Conservation (phyloP, 2,797 vertebrate genomes). For the Neomorphus geoffroyi region DNA sequence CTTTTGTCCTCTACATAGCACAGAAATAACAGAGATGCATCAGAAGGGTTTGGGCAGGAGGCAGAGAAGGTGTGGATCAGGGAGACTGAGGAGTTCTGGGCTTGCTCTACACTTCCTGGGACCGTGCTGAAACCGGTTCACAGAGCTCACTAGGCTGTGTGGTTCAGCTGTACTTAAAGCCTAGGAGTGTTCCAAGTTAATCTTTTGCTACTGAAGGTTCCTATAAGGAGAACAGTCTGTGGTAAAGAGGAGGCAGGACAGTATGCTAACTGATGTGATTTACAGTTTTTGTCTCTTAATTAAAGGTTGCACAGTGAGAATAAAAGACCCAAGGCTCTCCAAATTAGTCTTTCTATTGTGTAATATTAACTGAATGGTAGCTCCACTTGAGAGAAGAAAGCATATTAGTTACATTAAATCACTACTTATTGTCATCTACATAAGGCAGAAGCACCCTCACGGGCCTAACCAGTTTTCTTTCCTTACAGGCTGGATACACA, state of each 20-base stretch:
- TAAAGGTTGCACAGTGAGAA: neutral
- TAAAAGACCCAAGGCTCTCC: neutral
- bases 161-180: neutral
- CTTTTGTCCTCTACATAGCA: neutral
- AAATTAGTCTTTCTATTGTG: neutral
- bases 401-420: neutral
- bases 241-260: neutral
- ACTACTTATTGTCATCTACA: neutral
- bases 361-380: neutral
- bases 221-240: neutral
- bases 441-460: constrained; percentile 43
- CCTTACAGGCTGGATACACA: neutral
- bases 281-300: neutral
- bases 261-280: neutral
- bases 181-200: neutral
- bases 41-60: neutral
- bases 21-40: neutral
- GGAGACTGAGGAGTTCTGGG: neutral
- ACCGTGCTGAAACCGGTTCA: neutral
- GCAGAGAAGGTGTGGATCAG: accelerated
- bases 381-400: neutral
- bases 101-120: neutral
- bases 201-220: neutral
- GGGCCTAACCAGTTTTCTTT: neutral
- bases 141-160: neutral